Evolutionary conservation across 2,797 vertebrate species (phyloP), one percentile per base, ranked within the genome.

Genomic region (Philypnodon macrostomus): DNA sequence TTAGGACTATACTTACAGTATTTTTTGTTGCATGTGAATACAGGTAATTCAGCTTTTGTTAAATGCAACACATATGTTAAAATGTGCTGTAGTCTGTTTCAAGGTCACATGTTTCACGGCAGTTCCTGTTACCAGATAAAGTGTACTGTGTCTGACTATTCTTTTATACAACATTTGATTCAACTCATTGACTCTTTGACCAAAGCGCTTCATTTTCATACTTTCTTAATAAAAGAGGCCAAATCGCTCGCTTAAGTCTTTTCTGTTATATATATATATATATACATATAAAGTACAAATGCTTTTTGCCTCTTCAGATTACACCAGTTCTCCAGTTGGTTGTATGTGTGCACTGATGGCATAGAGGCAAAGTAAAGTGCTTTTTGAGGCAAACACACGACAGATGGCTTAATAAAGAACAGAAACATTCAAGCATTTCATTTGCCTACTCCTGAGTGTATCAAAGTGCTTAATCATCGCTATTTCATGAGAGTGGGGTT

Each of bases 141-240:
- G 70, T 63, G 53, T 75, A 63, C 46, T 24, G 55, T 49, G 24
- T 14, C 42, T 27, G 51, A 55, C 19, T 41, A 21, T 34, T 14
- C 17, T 47, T 54, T 61, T 58, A 23, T 58, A 47, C 48, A 57
- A 56, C 14, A 48, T 36, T 37, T 15, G 44, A 11, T 59, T 48
- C 29, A 42, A 11, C 53, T 18, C 8, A 53, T n/a, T 45, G 50
- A 45, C 24, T 47, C n/a, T n/a, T n/a, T n/a, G n/a, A 10, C 26
- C 55, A 57, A 47, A 47, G 58, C 31, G 10, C 26, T 54, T 7
- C 1, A 50, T 18, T 39, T 58, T 44, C 9, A 17, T 66, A 56
- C 65, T 77, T 82, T 83, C 38, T 40, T 44, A 83, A 81, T 85
- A 85, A 85, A 85, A 17, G 15, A 44, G 46, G 11, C 9, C 52